Conservation (phyloP, 2,113 vertebrate genomes). For the Neoarius graeffei region DNA sequence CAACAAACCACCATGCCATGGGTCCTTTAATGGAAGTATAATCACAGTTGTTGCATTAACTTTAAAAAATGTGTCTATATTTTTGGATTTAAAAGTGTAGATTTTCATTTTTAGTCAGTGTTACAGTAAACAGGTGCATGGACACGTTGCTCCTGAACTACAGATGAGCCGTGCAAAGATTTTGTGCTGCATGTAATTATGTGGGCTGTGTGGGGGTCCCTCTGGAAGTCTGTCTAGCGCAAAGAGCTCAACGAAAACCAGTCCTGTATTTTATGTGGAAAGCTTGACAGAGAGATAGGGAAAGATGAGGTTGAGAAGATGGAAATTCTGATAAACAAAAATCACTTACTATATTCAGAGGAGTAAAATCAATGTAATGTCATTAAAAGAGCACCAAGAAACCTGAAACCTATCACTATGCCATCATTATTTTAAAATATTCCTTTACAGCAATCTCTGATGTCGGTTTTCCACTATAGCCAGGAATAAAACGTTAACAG, state of each 20-base stretch:
- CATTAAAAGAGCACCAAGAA: not conserved
- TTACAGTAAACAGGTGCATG: not conserved
- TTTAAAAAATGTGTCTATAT: not conserved
- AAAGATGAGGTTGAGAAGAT: not conserved
- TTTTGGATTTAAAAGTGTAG: not conserved
- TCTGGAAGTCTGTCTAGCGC: slow-evolving; percentile 25
- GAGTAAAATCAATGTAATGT: not conserved
- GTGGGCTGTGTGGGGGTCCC: not conserved
- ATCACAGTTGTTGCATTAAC: not conserved
- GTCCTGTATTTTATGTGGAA: slow-evolving; percentile 8
- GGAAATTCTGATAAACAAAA: not conserved
- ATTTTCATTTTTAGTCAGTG: not conserved
- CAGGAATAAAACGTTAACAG: not conserved
- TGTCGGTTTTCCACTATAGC: not conserved
- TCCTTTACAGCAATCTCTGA: not conserved
- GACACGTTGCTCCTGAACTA: not conserved
- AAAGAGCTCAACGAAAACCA: slow-evolving; percentile 34
- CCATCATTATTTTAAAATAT: not conserved
- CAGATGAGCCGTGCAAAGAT: not conserved
- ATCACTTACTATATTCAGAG: not conserved
- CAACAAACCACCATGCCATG: no score
- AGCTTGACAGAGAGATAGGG: slow-evolving; percentile 12
- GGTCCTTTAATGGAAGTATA: not conserved
- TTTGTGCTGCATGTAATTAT: slow-evolving; percentile 16
- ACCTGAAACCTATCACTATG: not conserved